Conservation (phyloP, 2,797 vertebrate species). For the Lepidocolaptes lacrymiger region DNA sequence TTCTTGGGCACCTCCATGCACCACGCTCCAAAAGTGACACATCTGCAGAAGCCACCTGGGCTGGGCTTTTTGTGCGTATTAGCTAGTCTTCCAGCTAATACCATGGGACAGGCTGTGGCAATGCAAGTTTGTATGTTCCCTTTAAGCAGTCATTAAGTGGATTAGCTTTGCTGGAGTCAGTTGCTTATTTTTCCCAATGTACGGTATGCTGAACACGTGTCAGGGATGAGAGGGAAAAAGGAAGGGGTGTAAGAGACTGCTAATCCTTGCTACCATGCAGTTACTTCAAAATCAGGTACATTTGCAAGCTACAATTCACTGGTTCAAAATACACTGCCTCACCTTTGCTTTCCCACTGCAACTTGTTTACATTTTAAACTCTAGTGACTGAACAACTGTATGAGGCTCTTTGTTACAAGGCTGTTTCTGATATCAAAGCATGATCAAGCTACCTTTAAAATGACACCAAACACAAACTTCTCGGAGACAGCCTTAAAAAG, state of each 20-base stretch:
- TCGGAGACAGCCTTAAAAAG: conserved; percentile 52
- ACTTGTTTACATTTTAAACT: conserved; percentile 67
- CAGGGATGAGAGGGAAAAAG: conserved; percentile 77
- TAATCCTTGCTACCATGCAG: conserved; percentile 87
- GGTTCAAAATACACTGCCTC: conserved; percentile 68
- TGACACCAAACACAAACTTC: conserved; percentile 64
- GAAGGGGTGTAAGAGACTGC: conserved; percentile 69
- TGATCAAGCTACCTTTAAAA: conserved; percentile 61
- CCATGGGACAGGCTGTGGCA: background rate
- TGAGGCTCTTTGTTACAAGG: conserved; percentile 50
- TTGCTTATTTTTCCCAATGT: conserved; percentile 53
- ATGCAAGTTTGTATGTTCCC: conserved; percentile 73
- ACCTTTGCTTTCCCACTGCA: conserved; percentile 79
- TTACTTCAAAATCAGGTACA: conserved; percentile 69
- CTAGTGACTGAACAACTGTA: conserved; percentile 44
- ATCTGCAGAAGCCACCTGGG: conserved; percentile 5
- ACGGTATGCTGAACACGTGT: conserved; percentile 76
- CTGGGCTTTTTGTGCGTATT: conserved; percentile 47
- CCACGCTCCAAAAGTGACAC: background rate
- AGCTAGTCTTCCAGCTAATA: conserved; percentile 50
- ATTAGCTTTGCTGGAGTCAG: conserved; percentile 32
- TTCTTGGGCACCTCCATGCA: background rate
- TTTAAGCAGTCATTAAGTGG: conserved; percentile 71
- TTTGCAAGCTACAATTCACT: conserved; percentile 66
- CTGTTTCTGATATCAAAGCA: conserved; percentile 72